phyloP scores from a whole-genome alignment of 2,113 vertebrate species.

The Sciurus niger region DNA sequence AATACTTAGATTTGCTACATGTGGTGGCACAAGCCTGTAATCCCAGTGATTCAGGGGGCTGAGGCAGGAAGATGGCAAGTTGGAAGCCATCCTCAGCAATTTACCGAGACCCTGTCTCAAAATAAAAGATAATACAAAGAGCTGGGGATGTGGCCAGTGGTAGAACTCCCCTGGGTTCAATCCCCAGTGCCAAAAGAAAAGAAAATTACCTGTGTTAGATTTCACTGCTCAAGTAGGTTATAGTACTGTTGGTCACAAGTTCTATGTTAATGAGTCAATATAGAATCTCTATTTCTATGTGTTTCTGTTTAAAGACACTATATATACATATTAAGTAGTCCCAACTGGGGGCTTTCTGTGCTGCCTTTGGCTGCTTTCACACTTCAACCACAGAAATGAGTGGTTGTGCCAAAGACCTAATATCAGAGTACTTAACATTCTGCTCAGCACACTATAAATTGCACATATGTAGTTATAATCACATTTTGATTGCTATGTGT shows the following conservation, averaged over 20 bases:
- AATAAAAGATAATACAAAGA: too few relatives aligned
- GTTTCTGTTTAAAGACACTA: background rate
- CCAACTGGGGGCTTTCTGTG: background rate
- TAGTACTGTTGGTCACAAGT: background rate
- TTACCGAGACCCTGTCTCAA: too few relatives aligned
- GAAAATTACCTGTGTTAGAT: background rate
- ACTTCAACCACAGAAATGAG: background rate
- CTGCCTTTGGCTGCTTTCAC: background rate
- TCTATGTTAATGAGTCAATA: background rate
- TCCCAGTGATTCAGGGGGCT: too few relatives aligned
- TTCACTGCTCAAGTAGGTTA: background rate
- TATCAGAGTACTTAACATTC: background rate
- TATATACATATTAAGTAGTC: background rate
- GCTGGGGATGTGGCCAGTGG: too few relatives aligned
- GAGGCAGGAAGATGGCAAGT: too few relatives aligned
- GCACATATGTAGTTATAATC: background rate
- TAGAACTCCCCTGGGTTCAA: too few relatives aligned
- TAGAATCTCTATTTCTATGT: background rate
- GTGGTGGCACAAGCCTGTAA: too few relatives aligned
- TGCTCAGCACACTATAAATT: background rate
- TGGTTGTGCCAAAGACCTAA: background rate
- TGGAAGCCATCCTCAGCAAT: too few relatives aligned
- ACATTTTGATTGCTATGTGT: background rate
- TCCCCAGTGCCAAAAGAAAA: too few relatives aligned
- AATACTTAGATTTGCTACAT: too few relatives aligned